phyloP scores from a whole-genome alignment of 2,888 invertebrate genomes.

The Panzeria rudis region DNA sequence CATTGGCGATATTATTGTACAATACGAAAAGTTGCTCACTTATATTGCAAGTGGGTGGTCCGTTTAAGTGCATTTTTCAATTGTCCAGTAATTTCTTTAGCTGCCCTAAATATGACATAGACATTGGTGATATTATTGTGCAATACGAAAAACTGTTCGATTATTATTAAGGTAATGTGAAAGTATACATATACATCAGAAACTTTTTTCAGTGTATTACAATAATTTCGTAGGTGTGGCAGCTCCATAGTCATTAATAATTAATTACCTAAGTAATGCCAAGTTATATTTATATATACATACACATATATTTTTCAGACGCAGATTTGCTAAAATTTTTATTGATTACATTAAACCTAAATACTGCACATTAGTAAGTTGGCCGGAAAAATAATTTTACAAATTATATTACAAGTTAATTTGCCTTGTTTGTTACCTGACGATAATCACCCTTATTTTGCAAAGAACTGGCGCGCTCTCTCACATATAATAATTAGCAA shows the following conservation, averaged over 20 bases:
- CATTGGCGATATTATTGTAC: no score
- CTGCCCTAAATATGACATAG: no score
- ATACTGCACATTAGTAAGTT: not conserved
- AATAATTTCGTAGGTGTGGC: not conserved
- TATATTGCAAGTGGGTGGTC: no score
- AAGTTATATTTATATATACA: not conserved
- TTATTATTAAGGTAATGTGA: no score
- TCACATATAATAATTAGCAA: conserved; percentile 6
- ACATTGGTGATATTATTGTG: no score
- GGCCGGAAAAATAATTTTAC: not conserved
- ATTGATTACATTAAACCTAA: not conserved
- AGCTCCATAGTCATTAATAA: not conserved
- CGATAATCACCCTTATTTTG: not conserved
- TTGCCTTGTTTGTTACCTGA: not conserved
- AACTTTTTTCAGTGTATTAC: not conserved
- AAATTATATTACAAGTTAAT: not conserved
- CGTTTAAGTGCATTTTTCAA: no score
- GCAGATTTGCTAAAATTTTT: not conserved
- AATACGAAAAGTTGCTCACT: no score
- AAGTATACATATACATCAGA: no score
- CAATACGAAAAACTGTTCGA: no score
- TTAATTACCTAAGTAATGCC: conserved; percentile 29
- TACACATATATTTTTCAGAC: conserved; percentile 7
- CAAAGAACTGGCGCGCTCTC: conserved; percentile 8
- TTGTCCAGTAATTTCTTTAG: no score